These are phyloP conservation scores for Cathartes aura DNA, from an alignment of 2,113 vertebrate genomes.

Conservation along the genomic window DNA sequence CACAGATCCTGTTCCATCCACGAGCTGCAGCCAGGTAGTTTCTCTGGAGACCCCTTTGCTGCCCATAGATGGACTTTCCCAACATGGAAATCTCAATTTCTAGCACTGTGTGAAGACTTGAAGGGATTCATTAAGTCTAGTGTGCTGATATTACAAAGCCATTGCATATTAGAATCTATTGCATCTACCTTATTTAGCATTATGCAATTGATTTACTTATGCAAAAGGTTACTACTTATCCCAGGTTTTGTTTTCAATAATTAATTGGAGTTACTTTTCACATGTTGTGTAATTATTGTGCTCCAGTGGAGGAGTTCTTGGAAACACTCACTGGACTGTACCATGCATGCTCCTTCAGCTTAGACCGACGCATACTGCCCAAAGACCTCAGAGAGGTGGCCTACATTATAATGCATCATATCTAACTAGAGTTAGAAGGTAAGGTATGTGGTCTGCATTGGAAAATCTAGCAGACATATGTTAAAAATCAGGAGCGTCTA, in stretches of 20 bases:
- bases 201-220: background rate
- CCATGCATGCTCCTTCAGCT: fast-evolving
- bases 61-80: background rate
- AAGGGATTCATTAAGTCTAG: background rate
- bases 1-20: background rate
- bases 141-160: background rate
- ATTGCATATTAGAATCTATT: background rate
- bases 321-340: background rate
- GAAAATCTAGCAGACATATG: background rate
- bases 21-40: background rate
- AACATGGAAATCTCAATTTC: background rate
- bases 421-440: background rate
- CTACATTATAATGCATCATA: background rate
- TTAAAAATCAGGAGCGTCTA: background rate
- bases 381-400: background rate
- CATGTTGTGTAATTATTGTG: background rate
- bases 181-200: background rate
- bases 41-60: background rate
- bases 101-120: background rate
- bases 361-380: background rate
- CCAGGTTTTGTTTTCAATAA: background rate
- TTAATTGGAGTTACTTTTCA: background rate
- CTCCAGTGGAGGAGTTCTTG: background rate
- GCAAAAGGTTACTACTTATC: background rate
- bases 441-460: background rate